Percentiles rank a stretch among this genome's conserved stretches.
Conservation (phyloP, 2,797 vertebrate species). For the Spinus pinus region DNA sequence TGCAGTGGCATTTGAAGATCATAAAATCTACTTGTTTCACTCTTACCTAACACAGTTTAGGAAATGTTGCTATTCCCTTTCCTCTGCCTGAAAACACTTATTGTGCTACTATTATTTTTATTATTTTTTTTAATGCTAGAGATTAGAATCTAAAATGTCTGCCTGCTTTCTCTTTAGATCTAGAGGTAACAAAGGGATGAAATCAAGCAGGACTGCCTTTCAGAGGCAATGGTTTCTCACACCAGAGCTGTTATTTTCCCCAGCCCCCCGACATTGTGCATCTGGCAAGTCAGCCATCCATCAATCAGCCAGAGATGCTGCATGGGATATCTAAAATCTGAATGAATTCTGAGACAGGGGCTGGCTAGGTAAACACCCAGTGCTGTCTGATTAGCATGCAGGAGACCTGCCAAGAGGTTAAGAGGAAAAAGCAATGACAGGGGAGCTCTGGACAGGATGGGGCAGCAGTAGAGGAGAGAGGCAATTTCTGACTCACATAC, state of each 20-base stretch:
- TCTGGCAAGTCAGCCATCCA: background rate
- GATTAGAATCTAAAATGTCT: background rate
- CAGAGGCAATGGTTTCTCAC: background rate
- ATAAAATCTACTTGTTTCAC: background rate
- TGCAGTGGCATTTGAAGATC: background rate
- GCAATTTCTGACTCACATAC: background rate
- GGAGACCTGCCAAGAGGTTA: background rate
- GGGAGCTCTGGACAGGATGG: background rate
- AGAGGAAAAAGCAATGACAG: background rate
- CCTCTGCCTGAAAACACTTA: background rate
- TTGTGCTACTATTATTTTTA: background rate
- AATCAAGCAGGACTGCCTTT: background rate
- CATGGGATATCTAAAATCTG: background rate
- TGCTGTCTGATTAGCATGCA: background rate
- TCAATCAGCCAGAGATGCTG: background rate
- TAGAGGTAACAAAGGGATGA: background rate
- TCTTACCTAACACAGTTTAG: background rate
- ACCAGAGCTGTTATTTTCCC: background rate
- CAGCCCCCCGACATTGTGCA: background rate
- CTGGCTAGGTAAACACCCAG: background rate
- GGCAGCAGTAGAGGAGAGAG: background rate
- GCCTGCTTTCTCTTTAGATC: background rate
- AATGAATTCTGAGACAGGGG: background rate
- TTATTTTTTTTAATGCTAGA: background rate
- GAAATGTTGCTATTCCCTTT: background rate